Conservation (phyloP, 2,113 vertebrate species). For the Corythaeola cristata region DNA sequence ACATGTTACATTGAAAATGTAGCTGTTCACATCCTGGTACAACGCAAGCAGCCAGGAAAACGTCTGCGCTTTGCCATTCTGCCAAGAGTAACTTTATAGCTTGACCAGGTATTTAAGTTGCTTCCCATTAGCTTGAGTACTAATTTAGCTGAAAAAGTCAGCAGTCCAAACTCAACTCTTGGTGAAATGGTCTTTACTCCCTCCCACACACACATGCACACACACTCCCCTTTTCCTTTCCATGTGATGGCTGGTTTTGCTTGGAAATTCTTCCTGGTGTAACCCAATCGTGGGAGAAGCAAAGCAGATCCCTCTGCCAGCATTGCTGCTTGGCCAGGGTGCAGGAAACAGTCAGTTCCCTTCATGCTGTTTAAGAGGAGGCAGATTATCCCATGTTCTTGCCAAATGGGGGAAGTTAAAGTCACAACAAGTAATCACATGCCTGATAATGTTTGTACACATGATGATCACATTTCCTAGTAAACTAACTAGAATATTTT, state of each 20-base stretch:
- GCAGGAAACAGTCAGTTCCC: background rate
- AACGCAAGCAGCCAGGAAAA: background rate
- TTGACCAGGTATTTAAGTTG: background rate
- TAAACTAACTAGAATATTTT: background rate
- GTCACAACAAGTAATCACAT: background rate
- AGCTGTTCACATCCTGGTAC: background rate
- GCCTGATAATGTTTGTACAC: conserved; percentile 2
- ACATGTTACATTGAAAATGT: background rate
- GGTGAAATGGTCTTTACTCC: background rate
- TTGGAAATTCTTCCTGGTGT: background rate
- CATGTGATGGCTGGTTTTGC: background rate
- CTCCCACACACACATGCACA: background rate
- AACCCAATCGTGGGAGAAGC: background rate
- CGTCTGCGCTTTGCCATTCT: background rate
- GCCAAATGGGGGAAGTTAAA: background rate
- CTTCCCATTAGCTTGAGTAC: background rate
- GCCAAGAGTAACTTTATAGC: background rate
- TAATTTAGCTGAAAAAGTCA: conserved; percentile 33
- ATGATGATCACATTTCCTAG: background rate
- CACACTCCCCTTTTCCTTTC: background rate
- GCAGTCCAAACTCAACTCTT: background rate
- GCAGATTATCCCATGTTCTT: background rate
- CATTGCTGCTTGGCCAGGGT: background rate
- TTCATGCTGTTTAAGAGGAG: background rate
- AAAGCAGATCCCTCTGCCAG: background rate